A percentile compares a stretch with the other conserved stretches of the same genome.
Conservation (phyloP, 1,140 invertebrate genomes). For the Semibalanus balanoides region DNA sequence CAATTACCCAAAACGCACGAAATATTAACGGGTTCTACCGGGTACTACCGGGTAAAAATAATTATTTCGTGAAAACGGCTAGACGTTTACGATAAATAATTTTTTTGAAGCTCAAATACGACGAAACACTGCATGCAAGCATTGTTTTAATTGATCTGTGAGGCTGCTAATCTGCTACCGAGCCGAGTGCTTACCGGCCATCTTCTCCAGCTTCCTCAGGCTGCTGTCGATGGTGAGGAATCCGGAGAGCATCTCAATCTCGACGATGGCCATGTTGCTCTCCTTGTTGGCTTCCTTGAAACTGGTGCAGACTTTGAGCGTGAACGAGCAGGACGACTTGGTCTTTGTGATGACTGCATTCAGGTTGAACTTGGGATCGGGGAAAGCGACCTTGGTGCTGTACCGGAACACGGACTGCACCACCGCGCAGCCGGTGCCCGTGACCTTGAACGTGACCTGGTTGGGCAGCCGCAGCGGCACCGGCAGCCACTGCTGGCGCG, state of each 20-base stretch:
- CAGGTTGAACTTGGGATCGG: background rate
- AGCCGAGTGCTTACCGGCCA: no score
- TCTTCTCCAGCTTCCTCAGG: slow-evolving; percentile 15
- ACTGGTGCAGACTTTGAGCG: no score
- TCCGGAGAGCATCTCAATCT: slow-evolving; percentile 20
- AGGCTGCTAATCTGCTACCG: no score
- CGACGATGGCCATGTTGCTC: slow-evolving; percentile 22
- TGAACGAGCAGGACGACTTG: background rate
- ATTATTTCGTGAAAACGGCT: no score
- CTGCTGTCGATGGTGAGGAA: slow-evolving; percentile 10
- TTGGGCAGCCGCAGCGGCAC: slow-evolving; percentile 13
- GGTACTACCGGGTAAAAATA: no score
- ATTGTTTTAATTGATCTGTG: no score
- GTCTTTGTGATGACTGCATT: background rate
- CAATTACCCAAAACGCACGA: no score
- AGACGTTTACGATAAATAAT: no score
- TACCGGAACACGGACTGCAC: slow-evolving; percentile 11
- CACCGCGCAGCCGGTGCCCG: slow-evolving; percentile 17
- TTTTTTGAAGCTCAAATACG: no score
- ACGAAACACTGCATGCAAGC: no score
- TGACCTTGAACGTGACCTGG: slow-evolving; percentile 13
- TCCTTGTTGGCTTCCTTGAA: slow-evolving; percentile 9
- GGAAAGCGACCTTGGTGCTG: background rate
- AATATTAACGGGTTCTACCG: no score
- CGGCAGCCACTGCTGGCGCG: slow-evolving; percentile 7